These are phyloP conservation scores for Toxotes chatareus DNA, from an alignment of 2,113 vertebrate genomes.

Conservation along the genomic window DNA sequence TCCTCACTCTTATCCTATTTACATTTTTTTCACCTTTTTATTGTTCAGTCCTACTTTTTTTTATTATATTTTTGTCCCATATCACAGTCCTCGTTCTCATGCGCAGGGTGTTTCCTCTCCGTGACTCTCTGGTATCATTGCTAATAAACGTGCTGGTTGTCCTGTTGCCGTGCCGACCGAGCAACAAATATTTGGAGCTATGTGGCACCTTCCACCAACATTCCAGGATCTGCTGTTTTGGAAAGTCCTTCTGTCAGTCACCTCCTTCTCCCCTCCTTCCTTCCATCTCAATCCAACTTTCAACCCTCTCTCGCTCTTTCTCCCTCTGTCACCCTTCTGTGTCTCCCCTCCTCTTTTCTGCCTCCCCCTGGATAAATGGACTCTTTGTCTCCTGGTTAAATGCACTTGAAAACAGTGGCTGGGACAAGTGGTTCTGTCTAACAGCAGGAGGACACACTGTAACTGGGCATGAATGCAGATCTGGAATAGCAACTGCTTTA, in stretches of 20 bases:
- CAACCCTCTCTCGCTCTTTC: constrained; percentile 52
- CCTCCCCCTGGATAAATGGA: constrained; percentile 74
- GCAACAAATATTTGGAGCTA: constrained; percentile 95
- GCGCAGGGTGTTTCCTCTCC: constrained; percentile 29
- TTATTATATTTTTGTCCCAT: constrained; percentile 5
- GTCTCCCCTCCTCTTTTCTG: constrained; percentile 69
- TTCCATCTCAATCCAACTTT: constrained; percentile 73
- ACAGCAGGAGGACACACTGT: constrained; percentile 53
- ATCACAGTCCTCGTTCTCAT: constrained; percentile 8
- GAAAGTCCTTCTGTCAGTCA: constrained; percentile 86
- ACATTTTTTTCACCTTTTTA: background rate
- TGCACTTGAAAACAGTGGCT: constrained; percentile 80
- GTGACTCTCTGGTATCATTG: constrained; percentile 61
- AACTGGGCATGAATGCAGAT: constrained; percentile 34
- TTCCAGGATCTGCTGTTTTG: constrained; percentile 90
- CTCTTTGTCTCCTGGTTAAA: constrained; percentile 80
- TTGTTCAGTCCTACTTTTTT: background rate
- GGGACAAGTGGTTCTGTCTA: constrained; percentile 70
- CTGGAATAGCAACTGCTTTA: constrained; percentile 38
- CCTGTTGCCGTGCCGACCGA: constrained; percentile 87
- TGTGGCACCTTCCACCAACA: constrained; percentile 92
- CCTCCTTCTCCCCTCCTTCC: constrained; percentile 66
- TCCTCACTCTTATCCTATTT: background rate
- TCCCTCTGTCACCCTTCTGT: constrained; percentile 52
- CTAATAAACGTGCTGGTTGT: constrained; percentile 84